Evolutionary conservation across 2,113 vertebrate species (phyloP).

Genomic region (Coryphaenoides rupestris): DNA sequence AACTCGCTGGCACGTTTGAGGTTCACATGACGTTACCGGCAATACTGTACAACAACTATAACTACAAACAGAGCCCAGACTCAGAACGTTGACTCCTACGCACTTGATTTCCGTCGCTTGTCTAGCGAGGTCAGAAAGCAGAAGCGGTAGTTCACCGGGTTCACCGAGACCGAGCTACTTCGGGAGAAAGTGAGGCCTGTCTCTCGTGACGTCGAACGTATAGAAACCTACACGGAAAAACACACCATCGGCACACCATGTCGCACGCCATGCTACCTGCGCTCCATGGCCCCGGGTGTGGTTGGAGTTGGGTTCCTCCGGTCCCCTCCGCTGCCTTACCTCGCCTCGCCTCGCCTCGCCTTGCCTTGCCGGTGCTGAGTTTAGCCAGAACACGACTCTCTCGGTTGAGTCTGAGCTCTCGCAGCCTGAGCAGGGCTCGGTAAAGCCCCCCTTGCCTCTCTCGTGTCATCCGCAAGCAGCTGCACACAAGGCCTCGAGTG

Average conservation of each 20-base stretch:
- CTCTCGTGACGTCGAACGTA: slow-evolving; percentile 41
- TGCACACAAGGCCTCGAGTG: slow-evolving; percentile 64
- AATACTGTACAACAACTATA: no score
- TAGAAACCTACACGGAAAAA: slow-evolving; percentile 31
- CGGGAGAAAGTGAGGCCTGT: slow-evolving; percentile 33
- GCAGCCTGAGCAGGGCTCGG: slow-evolving; percentile 58
- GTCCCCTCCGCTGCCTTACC: slow-evolving; percentile 40
- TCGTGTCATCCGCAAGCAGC: slow-evolving; percentile 66
- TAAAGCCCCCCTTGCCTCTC: slow-evolving; percentile 57
- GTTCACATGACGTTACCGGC: no score
- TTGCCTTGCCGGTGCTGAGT: slow-evolving; percentile 56
- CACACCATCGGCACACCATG: slow-evolving; percentile 23
- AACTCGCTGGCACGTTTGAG: no score
- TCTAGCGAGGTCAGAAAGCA: no score
- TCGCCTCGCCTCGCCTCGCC: no score
- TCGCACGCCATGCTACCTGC: slow-evolving; percentile 44
- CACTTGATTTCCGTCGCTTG: no score
- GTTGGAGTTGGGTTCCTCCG: neutral
- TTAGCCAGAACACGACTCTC: slow-evolving; percentile 58
- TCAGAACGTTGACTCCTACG: no score
- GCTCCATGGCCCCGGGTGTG: slow-evolving; percentile 37
- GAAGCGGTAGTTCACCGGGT: no score
- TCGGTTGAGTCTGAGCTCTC: slow-evolving; percentile 33
- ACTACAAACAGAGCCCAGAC: no score
- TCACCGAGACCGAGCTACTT: slow-evolving; percentile 7